Evolutionary conservation across 2,888 invertebrate species (phyloP).

Genomic region (Nymphalis polychloros): DNA sequence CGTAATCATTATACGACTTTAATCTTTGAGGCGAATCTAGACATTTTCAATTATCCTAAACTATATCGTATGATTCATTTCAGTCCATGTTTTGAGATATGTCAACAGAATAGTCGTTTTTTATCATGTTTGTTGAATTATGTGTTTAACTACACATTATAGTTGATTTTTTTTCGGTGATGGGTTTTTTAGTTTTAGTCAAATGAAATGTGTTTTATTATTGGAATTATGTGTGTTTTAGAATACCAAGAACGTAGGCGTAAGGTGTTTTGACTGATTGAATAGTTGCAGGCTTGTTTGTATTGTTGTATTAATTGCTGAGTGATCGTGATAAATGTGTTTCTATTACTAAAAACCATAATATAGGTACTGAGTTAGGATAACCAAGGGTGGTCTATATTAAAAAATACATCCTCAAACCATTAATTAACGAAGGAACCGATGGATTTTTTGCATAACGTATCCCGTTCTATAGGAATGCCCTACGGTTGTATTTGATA

Average conservation of each 20-base stretch:
- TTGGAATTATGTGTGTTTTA: too few relatives aligned
- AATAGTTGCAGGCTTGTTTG: too few relatives aligned
- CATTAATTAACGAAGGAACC: slow-evolving; percentile 58
- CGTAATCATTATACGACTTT: slow-evolving; percentile 32
- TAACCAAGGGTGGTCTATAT: slow-evolving; percentile 60
- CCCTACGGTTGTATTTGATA: slow-evolving; percentile 67
- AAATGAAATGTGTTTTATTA: too few relatives aligned
- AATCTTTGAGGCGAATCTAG: slow-evolving; percentile 23
- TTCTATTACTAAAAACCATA: not conserved
- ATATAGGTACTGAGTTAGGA: slow-evolving; percentile 9
- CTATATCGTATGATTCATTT: not conserved
- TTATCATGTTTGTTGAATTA: not conserved
- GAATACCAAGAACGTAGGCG: too few relatives aligned
- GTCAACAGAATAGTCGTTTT: not conserved
- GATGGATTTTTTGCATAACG: slow-evolving; percentile 72
- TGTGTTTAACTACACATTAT: too few relatives aligned
- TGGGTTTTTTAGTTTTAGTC: too few relatives aligned
- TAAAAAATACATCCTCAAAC: slow-evolving; percentile 51
- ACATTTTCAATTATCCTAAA: slow-evolving; percentile 19
- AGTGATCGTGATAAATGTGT: not conserved
- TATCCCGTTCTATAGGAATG: slow-evolving; percentile 60
- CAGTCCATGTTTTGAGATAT: not conserved
- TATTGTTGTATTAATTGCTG: not conserved
- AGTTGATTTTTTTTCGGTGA: too few relatives aligned
- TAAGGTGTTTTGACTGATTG: too few relatives aligned